Base-by-base conservation (phyloP, 2,797 vertebrate genomes). In the Pyrocephalus nanus region DNA sequence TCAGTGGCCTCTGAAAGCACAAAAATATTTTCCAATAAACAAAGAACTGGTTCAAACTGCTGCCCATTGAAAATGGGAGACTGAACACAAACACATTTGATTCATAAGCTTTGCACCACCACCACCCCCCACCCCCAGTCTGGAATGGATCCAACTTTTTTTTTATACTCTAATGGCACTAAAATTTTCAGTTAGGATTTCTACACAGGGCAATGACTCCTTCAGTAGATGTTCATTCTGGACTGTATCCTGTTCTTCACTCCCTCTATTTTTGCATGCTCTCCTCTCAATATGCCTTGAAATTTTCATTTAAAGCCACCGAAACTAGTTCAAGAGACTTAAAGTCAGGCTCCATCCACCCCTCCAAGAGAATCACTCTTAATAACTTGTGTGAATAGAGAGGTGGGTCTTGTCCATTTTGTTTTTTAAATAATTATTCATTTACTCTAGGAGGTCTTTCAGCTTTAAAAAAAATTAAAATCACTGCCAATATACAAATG, bases 1-100 rank as follows among this genome's bases (percentile, higher is more conserved):
- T 97, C 92, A 87, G 83, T 90, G 81, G 90, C 53, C 80, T 95
- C 83, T 40, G 9, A 94, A 91, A 95, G 66, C 76, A 88, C 88
- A 93, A 84, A 94, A 91, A 55, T 92, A 94, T 95, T 96, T 96
- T 87, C 93, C 92, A 88, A 43, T 88, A 96, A 96, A 95, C 83
- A 95, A 94, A 91, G 79, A 92, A 81, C 82, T 65, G 22, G 50
- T 96, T 94, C 91, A 94, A 80, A 81, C 74, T 81, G 79, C 47
- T 93, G 53, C 34, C 53, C 45, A 69, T 60, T 75, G 76, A 90
- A 92, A 87, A 53, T 6, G 25, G 81, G 22, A 88, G 23, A 38
- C 43, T 72, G 80, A 71, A 86, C 54, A 90, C 54, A 94, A 90
- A 91, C 72, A 91, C 55, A 58, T 86, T 85, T 79, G 93, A 76